Evolutionary conservation across 2,797 vertebrate genomes (phyloP).

Genomic region (Thamnophis elegans): DNA sequence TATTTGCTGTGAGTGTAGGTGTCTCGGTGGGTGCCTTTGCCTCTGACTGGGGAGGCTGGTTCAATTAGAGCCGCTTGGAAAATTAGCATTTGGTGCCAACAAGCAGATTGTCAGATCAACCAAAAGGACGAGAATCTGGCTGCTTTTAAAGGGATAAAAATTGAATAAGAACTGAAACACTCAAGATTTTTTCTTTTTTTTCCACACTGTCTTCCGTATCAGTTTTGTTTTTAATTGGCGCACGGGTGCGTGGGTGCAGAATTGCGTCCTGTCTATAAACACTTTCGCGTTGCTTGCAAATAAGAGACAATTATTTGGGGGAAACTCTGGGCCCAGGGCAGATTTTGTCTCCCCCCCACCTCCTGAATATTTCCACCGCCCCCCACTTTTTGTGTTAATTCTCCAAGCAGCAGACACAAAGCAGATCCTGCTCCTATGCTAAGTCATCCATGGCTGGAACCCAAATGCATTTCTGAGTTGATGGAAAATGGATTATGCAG

Average conservation of each 20-base stretch:
- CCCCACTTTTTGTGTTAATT: neutral
- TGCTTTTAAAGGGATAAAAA: neutral
- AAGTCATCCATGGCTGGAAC: conserved; percentile 54
- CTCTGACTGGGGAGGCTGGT: neutral
- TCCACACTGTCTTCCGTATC: neutral
- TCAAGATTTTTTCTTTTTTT: neutral
- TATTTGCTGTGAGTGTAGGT: neutral
- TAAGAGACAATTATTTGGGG: neutral
- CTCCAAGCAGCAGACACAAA: neutral
- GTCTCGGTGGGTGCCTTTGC: neutral
- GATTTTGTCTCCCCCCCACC: too few relatives aligned
- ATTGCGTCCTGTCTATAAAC: too few relatives aligned
- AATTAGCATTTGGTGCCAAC: neutral
- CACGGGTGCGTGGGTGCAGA: neutral
- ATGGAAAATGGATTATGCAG: conserved; percentile 57
- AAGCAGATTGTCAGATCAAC: neutral
- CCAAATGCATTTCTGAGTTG: conserved; percentile 55
- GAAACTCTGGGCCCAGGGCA: neutral
- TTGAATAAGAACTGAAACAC: too few relatives aligned
- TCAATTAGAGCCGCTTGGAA: neutral
- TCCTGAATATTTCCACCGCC: neutral
- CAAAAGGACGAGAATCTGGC: neutral
- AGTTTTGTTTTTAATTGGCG: neutral
- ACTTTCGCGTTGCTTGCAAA: neutral
- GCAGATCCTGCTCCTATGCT: conserved; percentile 37